A percentile compares a stretch with the other conserved stretches of the same genome.
phyloP scores from a whole-genome alignment of 92 coral and sea anemone genomes.

The Palythoa grandis region DNA sequence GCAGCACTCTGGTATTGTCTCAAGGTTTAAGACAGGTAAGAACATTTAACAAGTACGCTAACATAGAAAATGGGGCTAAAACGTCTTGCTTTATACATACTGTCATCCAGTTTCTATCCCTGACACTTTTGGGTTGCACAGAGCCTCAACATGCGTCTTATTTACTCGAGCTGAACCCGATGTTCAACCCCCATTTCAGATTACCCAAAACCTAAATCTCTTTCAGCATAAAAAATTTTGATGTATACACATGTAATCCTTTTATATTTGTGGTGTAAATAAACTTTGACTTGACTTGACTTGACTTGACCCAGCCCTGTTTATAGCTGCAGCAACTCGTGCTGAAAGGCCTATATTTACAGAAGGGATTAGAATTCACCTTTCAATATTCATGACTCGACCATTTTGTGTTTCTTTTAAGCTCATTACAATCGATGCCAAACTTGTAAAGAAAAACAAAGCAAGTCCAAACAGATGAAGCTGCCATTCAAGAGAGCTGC shows the following conservation, averaged over 20 bases:
- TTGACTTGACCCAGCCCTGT: not conserved
- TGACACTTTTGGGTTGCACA: too few species aligned
- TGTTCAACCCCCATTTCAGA: not conserved
- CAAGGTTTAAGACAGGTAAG: too few species aligned
- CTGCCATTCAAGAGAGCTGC: constrained; percentile 17
- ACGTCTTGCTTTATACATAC: too few species aligned
- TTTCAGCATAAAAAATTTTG: too few species aligned
- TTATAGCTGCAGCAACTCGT: constrained; percentile 6
- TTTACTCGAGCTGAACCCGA: constrained; percentile 18
- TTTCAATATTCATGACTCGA: constrained; percentile 10
- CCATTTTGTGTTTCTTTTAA: not conserved
- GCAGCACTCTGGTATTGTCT: too few species aligned
- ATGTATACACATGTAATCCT: constrained; percentile 2
- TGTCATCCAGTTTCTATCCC: too few species aligned
- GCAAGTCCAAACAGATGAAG: constrained; percentile 1
- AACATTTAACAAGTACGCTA: too few species aligned
- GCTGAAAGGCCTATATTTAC: not conserved
- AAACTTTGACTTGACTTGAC: too few species aligned
- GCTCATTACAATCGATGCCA: constrained; percentile 24
- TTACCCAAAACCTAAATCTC: not conserved
- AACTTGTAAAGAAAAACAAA: not conserved
- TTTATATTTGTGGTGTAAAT: too few species aligned
- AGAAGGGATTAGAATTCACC: not conserved
- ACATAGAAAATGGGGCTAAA: too few species aligned
- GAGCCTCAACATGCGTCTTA: not conserved